Evolutionary conservation across 1,140 invertebrate species (phyloP).

Genomic region (Ephestia elutella): DNA sequence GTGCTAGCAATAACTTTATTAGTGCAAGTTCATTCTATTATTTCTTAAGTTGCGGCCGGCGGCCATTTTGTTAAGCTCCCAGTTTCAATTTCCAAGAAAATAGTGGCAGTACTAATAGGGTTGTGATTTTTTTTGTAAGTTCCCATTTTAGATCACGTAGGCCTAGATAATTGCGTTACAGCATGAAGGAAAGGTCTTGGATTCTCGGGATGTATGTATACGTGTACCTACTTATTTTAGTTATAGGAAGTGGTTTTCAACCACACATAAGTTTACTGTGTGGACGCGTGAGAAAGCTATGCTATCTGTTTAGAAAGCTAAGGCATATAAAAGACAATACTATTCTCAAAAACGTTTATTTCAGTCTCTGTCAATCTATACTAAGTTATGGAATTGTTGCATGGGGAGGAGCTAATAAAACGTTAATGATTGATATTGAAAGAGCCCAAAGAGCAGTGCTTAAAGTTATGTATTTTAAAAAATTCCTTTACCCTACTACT

Average conservation of each 20-base stretch:
- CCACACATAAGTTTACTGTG: conserved; percentile 10
- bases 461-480: conserved; percentile 10
- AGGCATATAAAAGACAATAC: conserved; percentile 11
- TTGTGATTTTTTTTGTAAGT: not conserved
- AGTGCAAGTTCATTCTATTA: not conserved
- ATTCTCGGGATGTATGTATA: too few species aligned
- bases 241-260: too few species aligned
- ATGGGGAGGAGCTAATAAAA: conserved; percentile 10
- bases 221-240: too few species aligned
- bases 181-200: too few species aligned
- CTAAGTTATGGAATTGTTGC: conserved; percentile 15
- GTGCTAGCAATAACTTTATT: not conserved
- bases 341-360: conserved; percentile 16
- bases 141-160: too few species aligned
- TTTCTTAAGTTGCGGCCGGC: not conserved
- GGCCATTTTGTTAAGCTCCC: not conserved
- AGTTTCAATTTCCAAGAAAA: not conserved
- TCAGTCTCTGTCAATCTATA: conserved; percentile 15
- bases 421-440: conserved; percentile 1
- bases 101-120: not conserved
- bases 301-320: conserved; percentile 18
- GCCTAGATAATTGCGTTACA: too few species aligned
- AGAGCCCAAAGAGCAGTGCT: conserved; percentile 6
- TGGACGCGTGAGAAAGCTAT: conserved; percentile 15
- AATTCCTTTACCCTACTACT: not conserved